phyloP scores from a whole-genome alignment of 2,113 vertebrate species.

The Crotalus helleri region DNA sequence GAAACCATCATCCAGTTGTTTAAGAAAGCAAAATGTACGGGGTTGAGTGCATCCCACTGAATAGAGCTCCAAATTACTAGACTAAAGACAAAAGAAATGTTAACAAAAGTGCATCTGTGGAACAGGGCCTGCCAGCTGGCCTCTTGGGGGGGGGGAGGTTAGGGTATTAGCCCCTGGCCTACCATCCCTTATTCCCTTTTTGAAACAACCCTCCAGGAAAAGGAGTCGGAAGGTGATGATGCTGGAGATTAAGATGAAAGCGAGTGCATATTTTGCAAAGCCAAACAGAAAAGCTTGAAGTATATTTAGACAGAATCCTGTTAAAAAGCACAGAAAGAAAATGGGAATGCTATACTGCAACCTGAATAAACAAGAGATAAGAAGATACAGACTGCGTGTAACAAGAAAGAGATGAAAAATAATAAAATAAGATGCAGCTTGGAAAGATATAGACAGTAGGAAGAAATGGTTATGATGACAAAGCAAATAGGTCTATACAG shows the following conservation, averaged over 20 bases:
- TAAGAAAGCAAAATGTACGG: not conserved
- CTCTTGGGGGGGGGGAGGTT: not conserved
- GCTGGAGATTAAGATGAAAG: conserved; percentile 18
- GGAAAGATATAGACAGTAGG: conserved; percentile 14
- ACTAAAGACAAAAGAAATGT: not conserved
- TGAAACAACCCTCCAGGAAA: conserved; percentile 4
- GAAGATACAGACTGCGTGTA: conserved; percentile 39
- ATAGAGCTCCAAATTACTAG: no score
- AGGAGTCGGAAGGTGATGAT: not conserved
- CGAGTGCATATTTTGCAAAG: not conserved
- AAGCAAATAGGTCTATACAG: conserved; percentile 20
- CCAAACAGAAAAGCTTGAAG: not conserved
- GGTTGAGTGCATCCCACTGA: not conserved
- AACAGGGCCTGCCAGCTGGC: not conserved
- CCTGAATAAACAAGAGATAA: conserved; percentile 42
- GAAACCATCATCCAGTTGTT: not conserved
- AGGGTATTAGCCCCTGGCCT: not conserved
- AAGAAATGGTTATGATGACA: conserved; percentile 23
- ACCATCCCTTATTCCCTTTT: not conserved
- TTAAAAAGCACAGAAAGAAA: conserved; percentile 25
- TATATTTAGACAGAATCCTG: conserved; percentile 5
- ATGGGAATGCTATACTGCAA: conserved; percentile 44
- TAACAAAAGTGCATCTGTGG: not conserved
- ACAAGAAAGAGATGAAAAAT: conserved; percentile 48
- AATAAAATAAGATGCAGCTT: conserved; percentile 31